Evolutionary conservation across 2,888 invertebrate species (phyloP), one percentile per base, ranked within the genome.

Genomic region (Venustoraphidia nigricollis): DNA sequence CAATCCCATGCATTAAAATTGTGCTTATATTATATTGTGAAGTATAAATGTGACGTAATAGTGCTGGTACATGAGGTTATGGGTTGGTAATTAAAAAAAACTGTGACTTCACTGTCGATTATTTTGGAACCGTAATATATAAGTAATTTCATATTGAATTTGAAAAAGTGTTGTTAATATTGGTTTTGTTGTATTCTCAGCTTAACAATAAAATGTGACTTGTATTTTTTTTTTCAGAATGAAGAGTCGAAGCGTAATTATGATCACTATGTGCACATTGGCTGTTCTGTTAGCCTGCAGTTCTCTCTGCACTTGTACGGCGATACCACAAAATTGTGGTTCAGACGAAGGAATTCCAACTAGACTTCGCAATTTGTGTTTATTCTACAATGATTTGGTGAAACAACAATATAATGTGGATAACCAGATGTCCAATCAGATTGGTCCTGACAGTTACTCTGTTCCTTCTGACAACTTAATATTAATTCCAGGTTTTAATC

Each of bases 391-490:
- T 14, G 46, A 36, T 5, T 14, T 46, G 9, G 6, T 46, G 13
- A 46, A 46, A 40, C 46, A 46, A 36, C 46, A 46, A 17, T 46
- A 46, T 27, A 27, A 27, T 6, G 27, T 27, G 27, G 46, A 46
- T 8, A 46, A 46, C 13, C 45, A 36, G 36, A 13, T 40, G 10
- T 13, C 34, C 11, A 40, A 27, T 27, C 27, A 27, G 27, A 27
- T 27, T 27, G 27, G 5, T 27, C 6, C 27, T 27, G 27, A 27
- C 27, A 27, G 27, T 27, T 27, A 27, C 6, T 6, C 27, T 27
- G 27, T 27, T 6, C 6, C 27, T 27, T 3, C 27, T 27, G 27
- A 27, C 27, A 27, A 27, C 27, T 27, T 27, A 27, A 27, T 27
- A 27, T 27, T 27, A 27, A 27, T 27, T 27, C 27, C 27, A 27